A percentile compares a stretch with the other conserved stretches of the same genome.
Evolutionary conservation across 2,888 invertebrate genomes (phyloP).

Genomic region (Deilephila porcellus): DNA sequence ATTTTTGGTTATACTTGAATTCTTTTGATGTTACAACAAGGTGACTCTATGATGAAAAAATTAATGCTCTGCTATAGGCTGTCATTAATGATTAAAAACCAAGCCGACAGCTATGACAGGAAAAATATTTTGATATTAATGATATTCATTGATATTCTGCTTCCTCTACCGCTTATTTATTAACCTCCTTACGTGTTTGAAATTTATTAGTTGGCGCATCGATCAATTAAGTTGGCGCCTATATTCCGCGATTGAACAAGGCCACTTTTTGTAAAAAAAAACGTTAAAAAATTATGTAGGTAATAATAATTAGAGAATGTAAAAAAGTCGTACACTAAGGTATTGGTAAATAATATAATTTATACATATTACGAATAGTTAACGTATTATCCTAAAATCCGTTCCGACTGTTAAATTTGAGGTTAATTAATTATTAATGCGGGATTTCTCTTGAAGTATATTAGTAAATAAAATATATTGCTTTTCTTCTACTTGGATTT

Average conservation of each 20-base stretch:
- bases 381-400: no score
- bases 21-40: background rate
- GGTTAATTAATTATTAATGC: no score
- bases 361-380: no score
- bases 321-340: no score
- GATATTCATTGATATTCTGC: conserved; percentile 13
- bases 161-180: background rate
- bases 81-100: background rate
- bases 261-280: background rate
- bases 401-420: no score
- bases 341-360: no score
- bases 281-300: no score
- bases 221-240: no score
- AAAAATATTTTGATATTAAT: conserved; percentile 18
- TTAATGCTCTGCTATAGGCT: background rate
- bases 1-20: conserved; percentile 39
- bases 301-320: no score
- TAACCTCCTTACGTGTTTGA: background rate
- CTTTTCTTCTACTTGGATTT: no score
- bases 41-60: background rate
- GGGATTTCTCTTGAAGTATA: no score
- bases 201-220: conserved; percentile 11
- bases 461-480: no score
- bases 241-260: background rate
- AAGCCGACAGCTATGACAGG: background rate